Conservation (phyloP, 2,113 vertebrate species). For the Apaloderma vittatum region DNA sequence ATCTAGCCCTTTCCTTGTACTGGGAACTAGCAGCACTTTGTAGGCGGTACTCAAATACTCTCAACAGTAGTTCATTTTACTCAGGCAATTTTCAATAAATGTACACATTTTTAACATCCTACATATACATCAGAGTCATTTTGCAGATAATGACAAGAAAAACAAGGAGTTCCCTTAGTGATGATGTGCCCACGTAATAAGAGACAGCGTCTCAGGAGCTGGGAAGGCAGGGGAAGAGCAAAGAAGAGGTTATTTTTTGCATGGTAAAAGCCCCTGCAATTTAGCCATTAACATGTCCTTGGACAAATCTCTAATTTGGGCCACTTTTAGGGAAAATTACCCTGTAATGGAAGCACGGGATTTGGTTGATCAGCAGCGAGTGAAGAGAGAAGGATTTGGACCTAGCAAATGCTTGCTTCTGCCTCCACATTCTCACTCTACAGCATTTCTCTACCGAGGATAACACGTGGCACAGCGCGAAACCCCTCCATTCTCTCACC, state of each 20-base stretch:
- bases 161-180: constrained; percentile 55
- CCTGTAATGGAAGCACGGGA: not conserved
- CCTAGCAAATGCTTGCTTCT: not conserved
- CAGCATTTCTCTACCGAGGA: not conserved
- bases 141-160: constrained; percentile 45
- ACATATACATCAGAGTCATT: not conserved
- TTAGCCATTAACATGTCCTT: not conserved
- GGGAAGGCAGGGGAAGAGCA: not conserved
- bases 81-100: constrained; percentile 42
- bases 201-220: not conserved
- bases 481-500: constrained; percentile 17
- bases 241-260: not conserved
- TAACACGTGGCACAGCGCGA: not conserved
- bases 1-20: not conserved
- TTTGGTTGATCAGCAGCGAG: not conserved
- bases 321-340: constrained; percentile 3
- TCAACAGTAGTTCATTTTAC: not conserved
- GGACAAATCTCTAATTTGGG: constrained; percentile 1
- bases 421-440: not conserved
- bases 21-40: not conserved
- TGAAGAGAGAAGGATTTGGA: not conserved
- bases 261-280: not conserved
- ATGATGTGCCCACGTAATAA: constrained; percentile 9
- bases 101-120: constrained; percentile 5
- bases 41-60: not conserved